Evolutionary conservation across 2,888 invertebrate genomes (phyloP), one percentile per base, ranked within the genome.

Genomic region (Folsomia manolachei): DNA sequence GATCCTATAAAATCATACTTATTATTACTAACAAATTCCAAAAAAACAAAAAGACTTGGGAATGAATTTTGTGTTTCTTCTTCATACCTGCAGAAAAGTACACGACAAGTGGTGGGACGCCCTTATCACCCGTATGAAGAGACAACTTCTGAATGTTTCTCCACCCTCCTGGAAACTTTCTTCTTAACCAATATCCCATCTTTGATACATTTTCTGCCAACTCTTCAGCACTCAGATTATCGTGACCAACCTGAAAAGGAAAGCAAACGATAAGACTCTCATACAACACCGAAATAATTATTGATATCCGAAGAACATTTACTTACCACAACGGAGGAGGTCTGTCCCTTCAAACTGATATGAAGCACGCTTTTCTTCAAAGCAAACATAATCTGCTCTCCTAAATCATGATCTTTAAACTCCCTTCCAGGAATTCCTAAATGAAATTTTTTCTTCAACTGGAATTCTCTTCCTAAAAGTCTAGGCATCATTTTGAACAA

Each of bases 111-210:
- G 77, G 75, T 14, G 79, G 77, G 69, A 77, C 63, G 4, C 70
- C 65, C 7, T 21, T 24, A 25, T 71, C 53, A 11, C 73, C 72
- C 9, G 64, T 73, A 56, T 71, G 61, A 9, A 80, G 24, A 1
- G 76, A 70, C 19, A 80, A 67, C 51, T 74, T 76, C 7, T 72
- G 56, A 62, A 80, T 70, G 66, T 80, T 80, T 27, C 24, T 27
- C 78, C 78, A 80, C 21, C 77, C 75, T 53, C 80, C 80, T 11
- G 80, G 80, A 71, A 71, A 80, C 14, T 63, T 71, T 21, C 69
- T 72, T 1, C 27, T 61, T 1, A 79, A 65, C 75, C 76, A 76
- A 25, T 67, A 39, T 26, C 71, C 56, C n/a, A 79, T 74, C 27
- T 69, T 77, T 1, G 26, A 52, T 11, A 75, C 62, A 65, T 80